Percentiles rank a stretch among this genome's conserved stretches.
These are phyloP conservation scores for Caenorhabditis japonica DNA, from an alignment of 2,888 invertebrate genomes.

Conservation along the genomic window DNA sequence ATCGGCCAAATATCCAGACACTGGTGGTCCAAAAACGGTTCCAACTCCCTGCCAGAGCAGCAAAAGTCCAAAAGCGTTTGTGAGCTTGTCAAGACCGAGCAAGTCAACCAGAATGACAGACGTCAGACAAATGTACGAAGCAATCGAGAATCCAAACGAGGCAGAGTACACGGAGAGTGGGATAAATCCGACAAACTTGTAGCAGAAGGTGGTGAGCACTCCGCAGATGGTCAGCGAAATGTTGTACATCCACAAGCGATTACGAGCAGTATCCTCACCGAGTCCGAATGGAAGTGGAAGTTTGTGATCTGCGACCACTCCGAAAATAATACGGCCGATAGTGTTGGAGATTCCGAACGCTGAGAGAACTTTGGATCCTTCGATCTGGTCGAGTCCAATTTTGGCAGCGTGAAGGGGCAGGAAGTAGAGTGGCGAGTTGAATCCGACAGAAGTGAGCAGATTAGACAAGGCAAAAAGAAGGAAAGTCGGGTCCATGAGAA, in stretches of 20 bases:
- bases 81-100: slow-evolving; percentile 92
- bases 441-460: slow-evolving; percentile 93
- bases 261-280: slow-evolving; percentile 85
- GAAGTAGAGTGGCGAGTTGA: slow-evolving; percentile 92
- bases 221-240: slow-evolving; percentile 90
- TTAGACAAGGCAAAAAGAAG: slow-evolving; percentile 92
- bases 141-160: slow-evolving; percentile 79
- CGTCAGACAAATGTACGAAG: slow-evolving; percentile 90
- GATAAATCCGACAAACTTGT: slow-evolving; percentile 84
- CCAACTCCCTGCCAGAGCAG: slow-evolving; percentile 92
- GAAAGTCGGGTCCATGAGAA: slow-evolving; percentile 89
- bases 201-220: slow-evolving; percentile 87
- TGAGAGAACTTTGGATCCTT: slow-evolving; percentile 67
- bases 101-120: slow-evolving; percentile 97
- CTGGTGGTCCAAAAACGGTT: slow-evolving; percentile 87
- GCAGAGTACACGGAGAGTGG: slow-evolving; percentile 86
- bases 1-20: slow-evolving; percentile 88
- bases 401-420: slow-evolving; percentile 67
- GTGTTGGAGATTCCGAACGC: slow-evolving; percentile 83
- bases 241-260: slow-evolving; percentile 91
- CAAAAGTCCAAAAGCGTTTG: slow-evolving; percentile 95
- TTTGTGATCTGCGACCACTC: slow-evolving; percentile 81
- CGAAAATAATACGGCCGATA: slow-evolving; percentile 88
- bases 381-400: slow-evolving; percentile 44
- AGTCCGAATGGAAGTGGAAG: slow-evolving; percentile 80